phyloP scores from a whole-genome alignment of 2,113 vertebrate species.

The Ammodytes marinus region DNA sequence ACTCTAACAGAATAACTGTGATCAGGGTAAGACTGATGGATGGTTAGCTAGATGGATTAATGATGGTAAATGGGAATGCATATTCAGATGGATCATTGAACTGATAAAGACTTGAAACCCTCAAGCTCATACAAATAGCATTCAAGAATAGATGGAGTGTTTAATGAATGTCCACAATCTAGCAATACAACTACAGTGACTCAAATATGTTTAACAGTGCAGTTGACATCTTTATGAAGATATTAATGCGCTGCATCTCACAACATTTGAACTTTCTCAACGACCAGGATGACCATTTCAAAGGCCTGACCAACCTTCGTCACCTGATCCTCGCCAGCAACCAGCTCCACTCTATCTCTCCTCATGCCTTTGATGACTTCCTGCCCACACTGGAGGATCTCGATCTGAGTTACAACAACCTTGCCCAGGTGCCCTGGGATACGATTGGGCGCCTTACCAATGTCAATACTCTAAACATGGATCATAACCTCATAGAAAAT shows the following conservation, averaged over 20 bases:
- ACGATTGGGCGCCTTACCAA: constrained; percentile 90
- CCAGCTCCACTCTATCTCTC: constrained; percentile 91
- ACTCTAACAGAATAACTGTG: constrained; percentile 91
- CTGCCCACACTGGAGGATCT: constrained; percentile 92
- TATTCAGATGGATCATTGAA: background rate
- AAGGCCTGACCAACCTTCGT: constrained; percentile 90
- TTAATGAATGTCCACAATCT: background rate
- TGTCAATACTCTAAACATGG: constrained; percentile 94
- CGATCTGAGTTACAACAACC: constrained; percentile 97
- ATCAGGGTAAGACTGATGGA: constrained; percentile 72
- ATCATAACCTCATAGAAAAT: constrained; percentile 95
- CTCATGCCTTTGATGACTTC: constrained; percentile 91
- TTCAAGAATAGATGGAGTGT: background rate
- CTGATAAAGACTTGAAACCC: background rate
- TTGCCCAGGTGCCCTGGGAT: constrained; percentile 91
- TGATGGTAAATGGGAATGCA: background rate
- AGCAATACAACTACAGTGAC: background rate
- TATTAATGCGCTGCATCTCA: background rate
- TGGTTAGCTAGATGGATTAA: background rate
- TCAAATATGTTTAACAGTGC: background rate
- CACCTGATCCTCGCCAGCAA: constrained; percentile 96
- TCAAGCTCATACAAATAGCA: background rate
- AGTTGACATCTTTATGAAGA: background rate
- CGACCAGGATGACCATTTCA: constrained; percentile 89
- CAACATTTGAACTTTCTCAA: background rate